Conservation (phyloP, 2,888 invertebrate species). For the Melipona bicolor region DNA sequence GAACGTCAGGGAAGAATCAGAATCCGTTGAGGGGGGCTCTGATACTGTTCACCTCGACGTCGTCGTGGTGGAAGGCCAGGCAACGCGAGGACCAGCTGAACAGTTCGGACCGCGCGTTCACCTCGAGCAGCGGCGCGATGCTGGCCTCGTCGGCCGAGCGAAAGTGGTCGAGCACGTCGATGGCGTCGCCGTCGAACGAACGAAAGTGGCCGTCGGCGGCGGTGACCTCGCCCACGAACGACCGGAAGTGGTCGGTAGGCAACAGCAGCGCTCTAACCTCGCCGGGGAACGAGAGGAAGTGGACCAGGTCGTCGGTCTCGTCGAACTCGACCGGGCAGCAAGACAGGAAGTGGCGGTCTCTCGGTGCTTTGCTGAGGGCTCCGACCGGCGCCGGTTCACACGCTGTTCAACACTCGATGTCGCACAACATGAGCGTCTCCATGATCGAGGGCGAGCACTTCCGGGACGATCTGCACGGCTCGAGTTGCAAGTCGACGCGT, state of each 20-base stretch:
- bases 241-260: slow-evolving; percentile 79
- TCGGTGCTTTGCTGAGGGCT: slow-evolving; percentile 83
- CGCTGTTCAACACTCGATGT: slow-evolving; percentile 73
- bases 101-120: slow-evolving; percentile 30
- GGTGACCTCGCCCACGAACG: slow-evolving; percentile 68
- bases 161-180: slow-evolving; percentile 77
- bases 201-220: slow-evolving; percentile 74
- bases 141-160: slow-evolving; percentile 72
- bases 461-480: slow-evolving; percentile 58
- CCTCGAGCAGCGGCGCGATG: slow-evolving; percentile 42
- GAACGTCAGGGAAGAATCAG: slow-evolving; percentile 74
- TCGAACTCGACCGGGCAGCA: slow-evolving; percentile 77
- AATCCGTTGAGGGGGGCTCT: slow-evolving; percentile 80
- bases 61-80: slow-evolving; percentile 82
- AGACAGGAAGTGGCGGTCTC: slow-evolving; percentile 84
- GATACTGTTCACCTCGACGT: slow-evolving; percentile 81
- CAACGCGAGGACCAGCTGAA: slow-evolving; percentile 79
- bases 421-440: slow-evolving; percentile 79
- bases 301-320: slow-evolving; percentile 76
- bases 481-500: slow-evolving; percentile 59
- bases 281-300: slow-evolving; percentile 75
- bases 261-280: slow-evolving; percentile 59
- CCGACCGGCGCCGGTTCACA: slow-evolving; percentile 73
- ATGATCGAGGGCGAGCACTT: slow-evolving; percentile 76
- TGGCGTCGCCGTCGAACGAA: slow-evolving; percentile 76